Conservation (phyloP, 2,888 invertebrate species). For the Napeogenes sylphis region DNA sequence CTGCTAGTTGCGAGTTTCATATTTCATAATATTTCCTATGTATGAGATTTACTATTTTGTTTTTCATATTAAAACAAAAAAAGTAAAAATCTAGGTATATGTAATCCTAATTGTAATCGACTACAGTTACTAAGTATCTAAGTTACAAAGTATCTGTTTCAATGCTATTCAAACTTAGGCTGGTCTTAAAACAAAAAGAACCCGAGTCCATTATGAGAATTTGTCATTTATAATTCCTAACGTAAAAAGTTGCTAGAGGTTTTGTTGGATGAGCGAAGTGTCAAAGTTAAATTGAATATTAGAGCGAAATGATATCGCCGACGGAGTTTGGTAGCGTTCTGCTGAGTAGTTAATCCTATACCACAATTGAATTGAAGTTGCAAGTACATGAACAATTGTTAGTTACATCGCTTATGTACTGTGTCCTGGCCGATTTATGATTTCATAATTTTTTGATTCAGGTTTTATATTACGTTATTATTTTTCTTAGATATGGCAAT, state of each 20-base stretch:
- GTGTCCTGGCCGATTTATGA: slow-evolving; percentile 37
- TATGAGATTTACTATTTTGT: too few species aligned
- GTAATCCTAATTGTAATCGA: too few species aligned
- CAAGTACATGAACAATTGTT: slow-evolving; percentile 61
- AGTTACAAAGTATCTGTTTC: background rate
- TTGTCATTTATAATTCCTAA: slow-evolving; percentile 37
- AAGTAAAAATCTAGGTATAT: too few species aligned
- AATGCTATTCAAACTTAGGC: slow-evolving; percentile 5
- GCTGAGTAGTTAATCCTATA: slow-evolving; percentile 74
- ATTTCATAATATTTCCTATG: too few species aligned
- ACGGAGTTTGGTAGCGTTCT: slow-evolving; percentile 60
- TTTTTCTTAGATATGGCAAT: background rate
- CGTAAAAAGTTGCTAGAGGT: slow-evolving; percentile 67
- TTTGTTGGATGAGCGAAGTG: slow-evolving; percentile 69
- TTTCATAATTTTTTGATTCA: slow-evolving; percentile 35
- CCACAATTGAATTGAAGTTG: slow-evolving; percentile 69
- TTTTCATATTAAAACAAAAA: too few species aligned
- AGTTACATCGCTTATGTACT: slow-evolving; percentile 62
- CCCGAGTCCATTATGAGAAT: slow-evolving; percentile 21
- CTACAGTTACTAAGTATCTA: too few species aligned
- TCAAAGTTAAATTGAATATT: slow-evolving; percentile 79
- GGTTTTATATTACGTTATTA: background rate
- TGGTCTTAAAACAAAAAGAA: slow-evolving; percentile 16
- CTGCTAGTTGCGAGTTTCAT: too few species aligned
- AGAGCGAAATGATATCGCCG: slow-evolving; percentile 69